Base-by-base conservation (phyloP, 1,140 invertebrate species). In the Spodoptera frugiperda region DNA sequence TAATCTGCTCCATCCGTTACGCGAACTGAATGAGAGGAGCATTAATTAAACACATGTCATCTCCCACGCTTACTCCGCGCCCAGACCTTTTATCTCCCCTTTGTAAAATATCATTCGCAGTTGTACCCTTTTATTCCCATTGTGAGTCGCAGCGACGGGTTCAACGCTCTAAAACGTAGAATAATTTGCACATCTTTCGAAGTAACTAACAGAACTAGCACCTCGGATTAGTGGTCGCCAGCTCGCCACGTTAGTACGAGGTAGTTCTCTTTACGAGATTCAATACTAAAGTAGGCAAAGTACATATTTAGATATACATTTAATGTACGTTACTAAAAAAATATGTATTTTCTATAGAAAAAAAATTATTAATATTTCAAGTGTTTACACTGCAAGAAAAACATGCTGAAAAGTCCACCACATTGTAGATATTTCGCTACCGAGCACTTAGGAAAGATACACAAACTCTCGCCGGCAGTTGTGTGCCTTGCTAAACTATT, bases 21-120 rank as follows among this genome's bases (percentile, higher is more conserved):
- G 57, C 33, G 30, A 57, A 44, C 61, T 71, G 76, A 79, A 83
- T 78, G 72, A 80, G 72, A 77, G 71, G 67, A 82, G 77, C 76
- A 78, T 81, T 85, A 83, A 82, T 85, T 85, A 80, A 79, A 76
- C 82, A 80, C 68, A 78, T 83, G 80, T 85, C 80, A 85, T 81
- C 61, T 81, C 81, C 79, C 83, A 82, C 81, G 77, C 77, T 53
- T 51, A 48, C 46, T 61, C 44, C 59, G 55, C 53, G n/a, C 33
- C 46, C 51, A 14, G 12, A 57, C 70, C 63, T 70, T 81, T 83
- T 82, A 82, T 81, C 61, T 76, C 71, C 68, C 76, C 46, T 82
- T 81, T 82, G 78, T 81, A 65, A 49, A 81, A 78, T 80, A 70
- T 77, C 75, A 59, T 72, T 79, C 70, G 70, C 54, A 53, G 68